Percentiles rank a stretch among this genome's conserved stretches.
These are phyloP conservation scores for Capricornis sumatraensis DNA, from an alignment of 2,113 vertebrate genomes.

Conservation along the genomic window DNA sequence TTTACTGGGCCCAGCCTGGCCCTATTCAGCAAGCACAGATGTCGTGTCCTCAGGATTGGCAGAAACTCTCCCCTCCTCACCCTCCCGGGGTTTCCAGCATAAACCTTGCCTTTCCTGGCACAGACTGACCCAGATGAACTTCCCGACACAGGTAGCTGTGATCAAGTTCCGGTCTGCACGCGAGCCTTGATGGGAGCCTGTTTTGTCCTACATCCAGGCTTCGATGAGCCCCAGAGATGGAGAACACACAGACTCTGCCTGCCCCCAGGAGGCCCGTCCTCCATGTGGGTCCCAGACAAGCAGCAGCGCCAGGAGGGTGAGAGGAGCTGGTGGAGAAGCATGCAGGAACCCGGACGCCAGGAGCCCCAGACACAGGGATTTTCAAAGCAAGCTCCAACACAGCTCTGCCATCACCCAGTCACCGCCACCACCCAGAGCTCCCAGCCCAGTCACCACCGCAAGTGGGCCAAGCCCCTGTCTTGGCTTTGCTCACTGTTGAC, in stretches of 20 bases:
- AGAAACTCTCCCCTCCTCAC: accelerated
- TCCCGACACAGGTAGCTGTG: neutral
- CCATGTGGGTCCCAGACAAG: neutral
- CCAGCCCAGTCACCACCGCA: neutral
- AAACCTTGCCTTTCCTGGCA: neutral
- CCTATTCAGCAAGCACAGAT: neutral
- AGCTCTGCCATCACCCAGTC: neutral
- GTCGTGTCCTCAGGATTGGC: accelerated
- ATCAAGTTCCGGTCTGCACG: neutral
- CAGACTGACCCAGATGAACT: neutral
- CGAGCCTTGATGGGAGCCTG: accelerated
- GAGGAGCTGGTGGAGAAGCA: neutral
- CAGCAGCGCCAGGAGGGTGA: neutral
- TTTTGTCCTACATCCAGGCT: neutral
- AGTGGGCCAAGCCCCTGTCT: neutral
- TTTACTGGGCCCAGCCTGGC: accelerated
- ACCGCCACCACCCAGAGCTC: neutral
- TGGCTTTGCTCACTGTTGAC: accelerated
- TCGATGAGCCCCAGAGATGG: neutral
- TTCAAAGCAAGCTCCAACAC: neutral
- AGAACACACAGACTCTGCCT: accelerated
- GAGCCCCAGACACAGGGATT: no score
- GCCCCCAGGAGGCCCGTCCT: accelerated
- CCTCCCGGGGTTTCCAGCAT: accelerated
- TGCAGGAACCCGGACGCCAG: accelerated